These are phyloP conservation scores for Lipophrys pholis DNA, from an alignment of 2,113 vertebrate genomes.

Conservation along the genomic window DNA sequence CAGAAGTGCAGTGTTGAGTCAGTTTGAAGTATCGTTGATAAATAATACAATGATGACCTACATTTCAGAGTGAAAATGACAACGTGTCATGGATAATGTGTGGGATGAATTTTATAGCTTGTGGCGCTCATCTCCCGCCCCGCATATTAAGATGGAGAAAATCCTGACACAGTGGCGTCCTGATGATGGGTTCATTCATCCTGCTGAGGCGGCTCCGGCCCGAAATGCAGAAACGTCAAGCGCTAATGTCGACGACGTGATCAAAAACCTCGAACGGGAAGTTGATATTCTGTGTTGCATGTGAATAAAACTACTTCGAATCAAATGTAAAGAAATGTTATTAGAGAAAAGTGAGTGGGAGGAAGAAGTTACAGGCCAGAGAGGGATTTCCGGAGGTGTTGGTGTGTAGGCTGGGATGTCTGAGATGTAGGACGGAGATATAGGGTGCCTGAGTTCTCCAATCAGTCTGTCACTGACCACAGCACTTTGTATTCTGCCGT, in stretches of 20 bases:
- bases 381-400: conserved; percentile 37
- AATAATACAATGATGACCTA: not conserved
- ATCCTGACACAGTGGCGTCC: not conserved
- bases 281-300: not conserved
- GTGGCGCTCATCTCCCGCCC: not conserved
- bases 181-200: not conserved
- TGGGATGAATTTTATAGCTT: conserved; percentile 1
- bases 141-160: not conserved
- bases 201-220: not conserved
- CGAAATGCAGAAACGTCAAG: not conserved
- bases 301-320: not conserved
- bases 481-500: conserved; percentile 23
- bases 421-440: conserved; percentile 51
- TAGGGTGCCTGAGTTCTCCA: conserved; percentile 28
- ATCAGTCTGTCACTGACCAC: conserved; percentile 44
- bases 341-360: not conserved
- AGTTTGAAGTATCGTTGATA: not conserved
- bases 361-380: conserved; percentile 19
- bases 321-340: not conserved
- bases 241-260: not conserved
- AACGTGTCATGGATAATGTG: not conserved
- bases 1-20: not conserved
- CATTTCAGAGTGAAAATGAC: not conserved
- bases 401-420: conserved; percentile 36
- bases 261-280: too few relatives aligned